phyloP scores from a whole-genome alignment of 35 echinoderm and acorn worm species.

The Holothuria glaberrima region DNA sequence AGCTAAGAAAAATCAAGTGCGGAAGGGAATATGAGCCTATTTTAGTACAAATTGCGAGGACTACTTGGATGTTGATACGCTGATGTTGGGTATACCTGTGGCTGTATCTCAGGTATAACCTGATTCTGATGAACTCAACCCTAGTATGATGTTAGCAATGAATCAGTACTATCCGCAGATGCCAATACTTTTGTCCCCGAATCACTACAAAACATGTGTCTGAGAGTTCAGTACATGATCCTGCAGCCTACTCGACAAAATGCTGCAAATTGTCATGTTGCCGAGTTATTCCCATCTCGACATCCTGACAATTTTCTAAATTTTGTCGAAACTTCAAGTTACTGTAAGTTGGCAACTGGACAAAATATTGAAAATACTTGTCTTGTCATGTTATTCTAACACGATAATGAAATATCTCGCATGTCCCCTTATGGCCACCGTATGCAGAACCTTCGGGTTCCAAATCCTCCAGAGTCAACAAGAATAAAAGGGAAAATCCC shows the following conservation, averaged over 20 bases:
- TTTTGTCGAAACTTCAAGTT: too few species aligned
- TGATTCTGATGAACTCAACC: background rate
- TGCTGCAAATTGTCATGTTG: too few species aligned
- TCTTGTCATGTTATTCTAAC: too few species aligned
- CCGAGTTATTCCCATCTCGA: too few species aligned
- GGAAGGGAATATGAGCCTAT: background rate
- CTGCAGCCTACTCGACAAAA: too few species aligned
- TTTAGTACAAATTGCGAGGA: background rate
- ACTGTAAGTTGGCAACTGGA: too few species aligned
- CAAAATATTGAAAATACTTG: too few species aligned
- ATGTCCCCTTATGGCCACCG: too few species aligned
- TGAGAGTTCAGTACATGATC: background rate
- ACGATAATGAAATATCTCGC: too few species aligned
- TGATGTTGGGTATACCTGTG: background rate
- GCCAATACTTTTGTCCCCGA: background rate
- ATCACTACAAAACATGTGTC: background rate
- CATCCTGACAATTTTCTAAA: too few species aligned
- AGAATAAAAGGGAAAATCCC: background rate
- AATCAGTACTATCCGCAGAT: background rate
- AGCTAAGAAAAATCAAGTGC: background rate
- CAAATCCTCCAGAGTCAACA: background rate
- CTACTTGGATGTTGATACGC: background rate
- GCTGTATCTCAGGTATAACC: background rate
- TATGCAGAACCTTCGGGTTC: background rate
- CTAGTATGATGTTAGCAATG: background rate